These are phyloP conservation scores for Heteropelma amictum DNA, from an alignment of 2,888 invertebrate genomes.

Conservation along the genomic window DNA sequence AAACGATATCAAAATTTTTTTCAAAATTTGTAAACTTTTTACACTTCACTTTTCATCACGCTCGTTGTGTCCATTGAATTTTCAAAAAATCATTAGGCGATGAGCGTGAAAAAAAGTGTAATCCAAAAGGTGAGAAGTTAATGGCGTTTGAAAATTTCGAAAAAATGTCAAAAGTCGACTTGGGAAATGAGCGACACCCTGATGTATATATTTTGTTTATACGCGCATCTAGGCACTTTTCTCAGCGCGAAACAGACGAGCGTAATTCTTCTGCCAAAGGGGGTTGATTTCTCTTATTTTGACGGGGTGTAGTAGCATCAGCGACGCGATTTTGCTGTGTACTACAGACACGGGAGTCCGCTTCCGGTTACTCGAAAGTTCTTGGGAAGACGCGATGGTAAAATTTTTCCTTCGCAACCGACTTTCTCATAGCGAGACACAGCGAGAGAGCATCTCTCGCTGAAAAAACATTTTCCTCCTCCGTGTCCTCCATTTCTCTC, in stretches of 20 bases:
- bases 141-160: too few species aligned
- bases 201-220: conserved; percentile 15
- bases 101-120: too few species aligned
- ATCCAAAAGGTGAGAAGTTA: too few species aligned
- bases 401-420: conserved; percentile 57
- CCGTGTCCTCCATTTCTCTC: not conserved
- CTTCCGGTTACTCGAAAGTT: conserved; percentile 52
- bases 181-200: too few species aligned
- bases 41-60: too few species aligned
- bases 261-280: conserved; percentile 42
- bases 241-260: conserved; percentile 25
- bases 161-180: too few species aligned
- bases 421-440: conserved; percentile 61
- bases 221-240: conserved; percentile 11
- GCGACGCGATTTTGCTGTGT: not conserved
- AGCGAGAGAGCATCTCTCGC: conserved; percentile 35
- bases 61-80: too few species aligned
- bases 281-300: not conserved
- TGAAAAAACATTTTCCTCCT: conserved; percentile 46
- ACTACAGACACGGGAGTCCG: conserved; percentile 31
- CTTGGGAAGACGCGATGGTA: conserved; percentile 44
- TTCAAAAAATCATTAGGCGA: too few species aligned
- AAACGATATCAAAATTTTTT: too few species aligned
- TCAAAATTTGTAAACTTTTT: too few species aligned
- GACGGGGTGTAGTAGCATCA: conserved; percentile 15